Evolutionary conservation across 2,113 vertebrate genomes (phyloP).

Genomic region (Phalacrocorax aristotelis): DNA sequence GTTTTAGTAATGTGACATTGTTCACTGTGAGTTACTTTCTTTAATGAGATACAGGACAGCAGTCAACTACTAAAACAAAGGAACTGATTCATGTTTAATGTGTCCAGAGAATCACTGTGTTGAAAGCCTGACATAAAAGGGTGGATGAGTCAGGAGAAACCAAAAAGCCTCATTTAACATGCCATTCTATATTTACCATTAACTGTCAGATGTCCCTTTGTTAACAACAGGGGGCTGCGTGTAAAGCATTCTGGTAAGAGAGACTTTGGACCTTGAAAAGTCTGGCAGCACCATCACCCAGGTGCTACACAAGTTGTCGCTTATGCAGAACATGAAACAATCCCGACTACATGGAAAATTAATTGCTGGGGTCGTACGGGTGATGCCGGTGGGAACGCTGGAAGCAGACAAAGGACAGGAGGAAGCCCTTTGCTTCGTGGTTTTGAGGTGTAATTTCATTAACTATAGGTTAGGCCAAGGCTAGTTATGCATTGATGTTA

Average conservation of each 20-base stretch:
- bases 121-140: conserved; percentile 1
- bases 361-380: not conserved
- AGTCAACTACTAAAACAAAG: not conserved
- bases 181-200: not conserved
- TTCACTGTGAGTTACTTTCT: not conserved
- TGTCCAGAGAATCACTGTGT: not conserved
- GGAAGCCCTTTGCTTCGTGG: not conserved
- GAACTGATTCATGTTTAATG: not conserved
- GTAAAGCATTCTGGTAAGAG: not conserved
- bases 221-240: not conserved
- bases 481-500: not conserved
- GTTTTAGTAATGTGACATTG: not conserved
- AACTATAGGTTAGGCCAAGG: not conserved
- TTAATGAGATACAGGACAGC: not conserved
- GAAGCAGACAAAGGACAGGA: not conserved
- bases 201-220: not conserved
- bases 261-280: not conserved
- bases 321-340: not conserved
- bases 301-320: not conserved
- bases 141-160: not conserved
- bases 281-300: not conserved
- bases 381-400: not conserved
- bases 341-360: not conserved
- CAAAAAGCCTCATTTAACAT: not conserved
- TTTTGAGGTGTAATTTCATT: not conserved